phyloP scores from a whole-genome alignment of 2,113 vertebrate genomes.

The Dasyornis broadbenti region DNA sequence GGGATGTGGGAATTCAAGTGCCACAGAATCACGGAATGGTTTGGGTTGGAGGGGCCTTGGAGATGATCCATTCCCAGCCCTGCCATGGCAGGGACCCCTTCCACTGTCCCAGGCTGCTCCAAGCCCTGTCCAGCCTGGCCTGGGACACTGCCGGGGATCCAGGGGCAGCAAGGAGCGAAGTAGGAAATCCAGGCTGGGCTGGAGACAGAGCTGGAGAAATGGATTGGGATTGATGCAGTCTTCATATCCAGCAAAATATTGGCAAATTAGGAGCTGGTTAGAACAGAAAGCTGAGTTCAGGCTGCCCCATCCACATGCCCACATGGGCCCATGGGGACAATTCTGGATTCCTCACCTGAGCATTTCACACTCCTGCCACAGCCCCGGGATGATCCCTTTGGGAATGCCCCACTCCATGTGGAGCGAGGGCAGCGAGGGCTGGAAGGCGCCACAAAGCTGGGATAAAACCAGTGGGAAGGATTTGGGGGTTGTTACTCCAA shows the following conservation, averaged over 20 bases:
- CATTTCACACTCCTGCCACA: not conserved
- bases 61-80: not conserved
- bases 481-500: not conserved
- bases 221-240: too few species aligned
- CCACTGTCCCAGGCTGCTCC: not conserved
- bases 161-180: not conserved
- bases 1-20: not conserved
- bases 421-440: not conserved
- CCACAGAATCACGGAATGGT: not conserved
- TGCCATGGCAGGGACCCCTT: not conserved
- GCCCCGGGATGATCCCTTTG: not conserved
- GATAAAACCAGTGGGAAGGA: not conserved
- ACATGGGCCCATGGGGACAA: accelerated
- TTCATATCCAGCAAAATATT: too few species aligned
- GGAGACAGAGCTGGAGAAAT: not conserved
- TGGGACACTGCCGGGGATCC: not conserved
- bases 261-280: too few species aligned
- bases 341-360: not conserved
- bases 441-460: not conserved
- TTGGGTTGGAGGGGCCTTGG: not conserved
- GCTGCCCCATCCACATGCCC: too few species aligned
- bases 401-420: not conserved
- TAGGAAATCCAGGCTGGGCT: not conserved
- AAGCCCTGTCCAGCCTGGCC: not conserved
- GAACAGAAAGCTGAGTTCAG: too few species aligned